Evolutionary conservation across 2,888 invertebrate genomes (phyloP).

Genomic region (Lithophane ornitopus): DNA sequence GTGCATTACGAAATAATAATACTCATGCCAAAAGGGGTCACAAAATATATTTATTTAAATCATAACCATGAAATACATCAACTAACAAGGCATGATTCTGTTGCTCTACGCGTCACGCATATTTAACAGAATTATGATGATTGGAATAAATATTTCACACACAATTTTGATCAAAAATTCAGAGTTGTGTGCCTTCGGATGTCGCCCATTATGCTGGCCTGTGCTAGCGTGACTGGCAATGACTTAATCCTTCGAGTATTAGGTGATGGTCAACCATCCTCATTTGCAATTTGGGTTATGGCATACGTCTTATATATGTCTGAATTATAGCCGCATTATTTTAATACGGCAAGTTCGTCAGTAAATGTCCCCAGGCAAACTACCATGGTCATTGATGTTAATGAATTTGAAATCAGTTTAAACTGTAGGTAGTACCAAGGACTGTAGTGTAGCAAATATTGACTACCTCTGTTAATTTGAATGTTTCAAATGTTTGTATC

Average conservation of each 20-base stretch:
- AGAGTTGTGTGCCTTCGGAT: conserved; percentile 60
- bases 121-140: conserved; percentile 30
- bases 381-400: neutral
- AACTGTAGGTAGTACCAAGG: neutral
- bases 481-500: too few species aligned
- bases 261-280: conserved; percentile 68
- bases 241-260: conserved; percentile 64
- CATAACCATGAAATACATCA: conserved; percentile 44
- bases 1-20: conserved; percentile 43
- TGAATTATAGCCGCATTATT: conserved; percentile 16
- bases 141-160: conserved; percentile 45
- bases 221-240: conserved; percentile 63
- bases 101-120: conserved; percentile 27
- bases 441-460: neutral
- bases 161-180: conserved; percentile 50
- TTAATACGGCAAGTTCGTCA: conserved; percentile 11
- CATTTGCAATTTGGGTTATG: conserved; percentile 64
- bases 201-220: conserved; percentile 56
- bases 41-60: conserved; percentile 43
- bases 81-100: conserved; percentile 25
- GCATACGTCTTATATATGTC: conserved; percentile 25
- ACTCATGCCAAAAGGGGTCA: conserved; percentile 25
- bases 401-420: neutral
- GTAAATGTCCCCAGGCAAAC: conserved; percentile 3
- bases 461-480: neutral